phyloP scores from a whole-genome alignment of 2,888 invertebrate species.

The Tillus elongatus region DNA sequence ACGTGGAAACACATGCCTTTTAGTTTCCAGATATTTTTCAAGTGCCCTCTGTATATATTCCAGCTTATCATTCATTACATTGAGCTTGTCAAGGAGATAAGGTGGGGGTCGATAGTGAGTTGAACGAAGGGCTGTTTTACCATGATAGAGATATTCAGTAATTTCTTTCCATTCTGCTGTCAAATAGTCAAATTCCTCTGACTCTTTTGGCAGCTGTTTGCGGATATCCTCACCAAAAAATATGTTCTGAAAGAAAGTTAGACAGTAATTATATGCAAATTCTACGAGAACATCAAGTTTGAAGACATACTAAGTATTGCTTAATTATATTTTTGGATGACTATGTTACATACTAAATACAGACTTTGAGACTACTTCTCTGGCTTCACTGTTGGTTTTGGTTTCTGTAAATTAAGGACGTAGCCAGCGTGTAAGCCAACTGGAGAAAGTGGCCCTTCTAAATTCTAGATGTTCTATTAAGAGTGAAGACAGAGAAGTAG shows the following conservation, averaged over 20 bases:
- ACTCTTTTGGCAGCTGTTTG: conserved; percentile 70
- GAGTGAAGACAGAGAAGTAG: too few species aligned
- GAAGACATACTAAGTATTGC: too few species aligned
- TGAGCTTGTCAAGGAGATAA: conserved; percentile 57
- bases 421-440: too few species aligned
- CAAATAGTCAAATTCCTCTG: conserved; percentile 62
- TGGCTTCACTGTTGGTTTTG: too few species aligned
- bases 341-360: too few species aligned
- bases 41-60: conserved; percentile 74
- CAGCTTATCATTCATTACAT: conserved; percentile 62
- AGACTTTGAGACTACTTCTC: too few species aligned
- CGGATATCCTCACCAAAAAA: conserved; percentile 81
- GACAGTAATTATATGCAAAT: neutral
- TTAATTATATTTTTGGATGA: neutral
- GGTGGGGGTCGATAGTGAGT: conserved; percentile 53
- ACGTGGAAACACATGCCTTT: conserved; percentile 77
- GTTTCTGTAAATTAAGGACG: too few species aligned
- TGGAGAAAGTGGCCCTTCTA: too few species aligned
- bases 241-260: conserved; percentile 52
- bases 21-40: conserved; percentile 80
- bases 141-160: conserved; percentile 47
- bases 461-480: too few species aligned
- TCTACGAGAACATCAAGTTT: too few species aligned
- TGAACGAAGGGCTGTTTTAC: conserved; percentile 52
- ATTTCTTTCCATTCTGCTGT: conserved; percentile 64